phyloP scores from a whole-genome alignment of 2,113 vertebrate genomes.

The Hystrix cristata region DNA sequence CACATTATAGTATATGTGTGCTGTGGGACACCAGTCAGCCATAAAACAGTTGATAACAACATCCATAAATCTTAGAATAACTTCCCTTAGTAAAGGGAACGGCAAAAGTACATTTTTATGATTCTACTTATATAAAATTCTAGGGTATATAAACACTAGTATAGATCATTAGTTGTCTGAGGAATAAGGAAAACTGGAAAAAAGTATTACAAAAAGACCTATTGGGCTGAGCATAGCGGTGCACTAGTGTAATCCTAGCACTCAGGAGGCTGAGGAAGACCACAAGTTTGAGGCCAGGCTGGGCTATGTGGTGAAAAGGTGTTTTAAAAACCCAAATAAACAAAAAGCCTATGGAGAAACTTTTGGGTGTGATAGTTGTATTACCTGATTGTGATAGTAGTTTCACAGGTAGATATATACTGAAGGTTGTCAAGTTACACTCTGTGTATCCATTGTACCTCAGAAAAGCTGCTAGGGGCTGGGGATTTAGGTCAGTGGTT shows the following conservation, averaged over 20 bases:
- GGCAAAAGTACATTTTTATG: not conserved
- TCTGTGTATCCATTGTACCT: not conserved
- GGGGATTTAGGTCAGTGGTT: too few species aligned
- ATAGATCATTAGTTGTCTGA: not conserved
- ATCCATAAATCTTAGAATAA: not conserved
- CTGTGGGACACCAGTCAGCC: not conserved
- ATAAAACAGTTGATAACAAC: not conserved
- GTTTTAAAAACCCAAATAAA: not conserved
- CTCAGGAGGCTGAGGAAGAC: not conserved
- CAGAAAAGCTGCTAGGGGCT: not conserved
- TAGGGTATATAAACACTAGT: not conserved
- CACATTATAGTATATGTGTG: not conserved
- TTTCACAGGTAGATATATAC: not conserved
- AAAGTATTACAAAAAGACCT: not conserved
- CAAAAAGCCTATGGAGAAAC: not conserved
- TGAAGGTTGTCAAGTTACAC: not conserved
- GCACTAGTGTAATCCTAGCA: not conserved
- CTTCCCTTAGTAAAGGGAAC: not conserved
- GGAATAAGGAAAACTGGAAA: not conserved
- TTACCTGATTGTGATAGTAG: not conserved
- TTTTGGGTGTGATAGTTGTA: not conserved
- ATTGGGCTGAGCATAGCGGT: not conserved
- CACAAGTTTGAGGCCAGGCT: not conserved
- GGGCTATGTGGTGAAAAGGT: not conserved
- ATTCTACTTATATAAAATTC: conserved; percentile 34